A percentile compares a stretch with the other conserved stretches of the same genome.
phyloP scores from a whole-genome alignment of 2,797 vertebrate genomes.

The Coendou prehensilis region DNA sequence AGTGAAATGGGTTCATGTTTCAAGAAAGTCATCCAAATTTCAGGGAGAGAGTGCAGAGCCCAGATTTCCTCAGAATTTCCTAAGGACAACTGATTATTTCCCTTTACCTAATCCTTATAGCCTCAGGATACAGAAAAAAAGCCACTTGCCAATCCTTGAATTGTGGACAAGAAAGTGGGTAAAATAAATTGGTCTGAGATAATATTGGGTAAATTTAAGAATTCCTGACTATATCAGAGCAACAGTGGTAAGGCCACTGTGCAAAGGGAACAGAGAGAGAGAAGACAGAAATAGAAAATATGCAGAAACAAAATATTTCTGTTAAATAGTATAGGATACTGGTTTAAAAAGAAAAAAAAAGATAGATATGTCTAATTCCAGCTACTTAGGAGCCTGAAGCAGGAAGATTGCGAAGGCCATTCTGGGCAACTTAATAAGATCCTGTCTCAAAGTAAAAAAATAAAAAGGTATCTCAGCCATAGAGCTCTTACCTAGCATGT shows the following conservation, averaged over 20 bases:
- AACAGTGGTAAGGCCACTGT: background rate
- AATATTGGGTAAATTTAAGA: slow-evolving; percentile 18
- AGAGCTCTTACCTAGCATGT: background rate
- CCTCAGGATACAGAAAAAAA: slow-evolving; percentile 17
- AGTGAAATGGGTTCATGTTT: background rate
- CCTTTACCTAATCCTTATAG: background rate
- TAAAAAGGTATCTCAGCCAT: background rate
- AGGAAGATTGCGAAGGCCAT: background rate
- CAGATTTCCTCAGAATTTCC: slow-evolving; percentile 12
- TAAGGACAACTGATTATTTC: background rate
- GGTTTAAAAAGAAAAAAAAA: background rate
- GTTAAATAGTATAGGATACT: background rate
- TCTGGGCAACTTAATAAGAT: background rate
- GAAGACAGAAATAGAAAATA: background rate
- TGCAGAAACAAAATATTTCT: slow-evolving; percentile 18
- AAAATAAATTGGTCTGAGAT: background rate
- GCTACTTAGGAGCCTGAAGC: background rate
- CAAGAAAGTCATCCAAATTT: background rate
- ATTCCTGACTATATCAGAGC: background rate
- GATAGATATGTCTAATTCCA: background rate
- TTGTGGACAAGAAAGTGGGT: background rate
- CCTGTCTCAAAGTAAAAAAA: background rate
- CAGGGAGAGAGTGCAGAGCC: background rate
- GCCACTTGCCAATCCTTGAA: background rate
- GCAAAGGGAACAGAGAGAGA: background rate